Evolutionary conservation across 2,113 vertebrate species (phyloP), one percentile per base, ranked within the genome.

Genomic region (Pedionomus torquatus): DNA sequence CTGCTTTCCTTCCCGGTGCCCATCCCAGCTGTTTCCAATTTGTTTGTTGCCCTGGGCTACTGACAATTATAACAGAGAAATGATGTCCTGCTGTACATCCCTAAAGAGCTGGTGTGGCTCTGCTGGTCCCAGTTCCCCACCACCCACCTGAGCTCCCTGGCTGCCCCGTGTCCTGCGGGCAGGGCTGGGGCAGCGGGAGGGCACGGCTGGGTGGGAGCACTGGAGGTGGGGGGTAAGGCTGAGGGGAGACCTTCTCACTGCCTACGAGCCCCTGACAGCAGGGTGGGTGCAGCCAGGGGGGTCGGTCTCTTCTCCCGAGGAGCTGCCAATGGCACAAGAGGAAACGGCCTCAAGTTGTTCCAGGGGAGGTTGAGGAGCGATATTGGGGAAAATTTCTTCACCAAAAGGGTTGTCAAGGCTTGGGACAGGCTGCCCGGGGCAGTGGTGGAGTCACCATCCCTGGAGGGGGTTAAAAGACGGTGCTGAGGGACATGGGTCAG

Each of bases 101-200:
- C 69, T 84, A 66, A 63, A 82, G 13, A 1, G 0, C 30, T 69
- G 16, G 10, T 31, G 33, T 41, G 64, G 20, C 20, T 3, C 18
- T 8, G 4, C 14, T 46, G 8, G 31, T 64, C 19, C 55, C 44
- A 39, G 41, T 60, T 55, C 60, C 35, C 48, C 35, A 4, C 35
- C 24, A 8, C 12, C 4, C 35, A 31, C 15, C 25, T 14, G 25
- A 19, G 13, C 26, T 43, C n/a, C 17, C 41, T 79, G 0, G 0
- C 71, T 75, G 33, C 15, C 24, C 30, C 33, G 7, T n/a, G 17
- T 58, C 21, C 46, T 55, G 2, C 11, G 2, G 9, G 41, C 30
- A 57, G 8, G 35, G 14, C 6, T 61, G 39, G 30, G 61, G n/a
- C 77, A 43, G 30, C 33, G 65, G 11, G 19, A 7, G 11, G 30